Evolutionary conservation across 2,888 invertebrate genomes (phyloP).

Genomic region (Caradrina clavipalpis): DNA sequence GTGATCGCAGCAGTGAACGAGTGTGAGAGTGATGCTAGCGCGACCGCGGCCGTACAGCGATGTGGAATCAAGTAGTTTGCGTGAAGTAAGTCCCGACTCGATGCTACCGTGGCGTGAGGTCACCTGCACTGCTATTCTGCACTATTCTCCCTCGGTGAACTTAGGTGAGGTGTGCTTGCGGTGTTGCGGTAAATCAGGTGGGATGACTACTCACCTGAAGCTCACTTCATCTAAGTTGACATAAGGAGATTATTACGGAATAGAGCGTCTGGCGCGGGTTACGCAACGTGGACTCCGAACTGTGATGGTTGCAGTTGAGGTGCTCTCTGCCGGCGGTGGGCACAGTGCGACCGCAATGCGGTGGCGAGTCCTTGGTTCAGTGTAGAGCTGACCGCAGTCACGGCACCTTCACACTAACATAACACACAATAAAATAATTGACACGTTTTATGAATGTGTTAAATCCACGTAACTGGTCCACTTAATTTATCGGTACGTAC

Average conservation of each 20-base stretch:
- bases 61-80: conserved; percentile 84
- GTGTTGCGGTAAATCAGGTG: neutral
- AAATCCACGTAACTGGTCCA: conserved; percentile 12
- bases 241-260: neutral
- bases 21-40: conserved; percentile 60
- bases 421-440: conserved; percentile 26
- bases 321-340: conserved; percentile 40
- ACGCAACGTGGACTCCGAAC: conserved; percentile 29
- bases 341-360: conserved; percentile 63
- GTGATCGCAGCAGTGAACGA: conserved; percentile 63
- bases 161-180: neutral
- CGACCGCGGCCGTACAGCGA: conserved; percentile 51
- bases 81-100: conserved; percentile 76
- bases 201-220: neutral
- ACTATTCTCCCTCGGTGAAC: neutral
- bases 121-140: conserved; percentile 9
- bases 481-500: conserved; percentile 24
- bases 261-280: conserved; percentile 17
- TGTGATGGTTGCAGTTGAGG: conserved; percentile 31
- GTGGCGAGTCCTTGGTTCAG: conserved; percentile 59
- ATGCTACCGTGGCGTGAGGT: conserved; percentile 30
- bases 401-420: conserved; percentile 25
- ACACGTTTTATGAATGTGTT: conserved; percentile 5
- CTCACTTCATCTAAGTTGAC: neutral
- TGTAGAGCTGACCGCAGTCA: conserved; percentile 27